phyloP scores from a whole-genome alignment of 2,797 vertebrate species.

The Natrix natrix region DNA sequence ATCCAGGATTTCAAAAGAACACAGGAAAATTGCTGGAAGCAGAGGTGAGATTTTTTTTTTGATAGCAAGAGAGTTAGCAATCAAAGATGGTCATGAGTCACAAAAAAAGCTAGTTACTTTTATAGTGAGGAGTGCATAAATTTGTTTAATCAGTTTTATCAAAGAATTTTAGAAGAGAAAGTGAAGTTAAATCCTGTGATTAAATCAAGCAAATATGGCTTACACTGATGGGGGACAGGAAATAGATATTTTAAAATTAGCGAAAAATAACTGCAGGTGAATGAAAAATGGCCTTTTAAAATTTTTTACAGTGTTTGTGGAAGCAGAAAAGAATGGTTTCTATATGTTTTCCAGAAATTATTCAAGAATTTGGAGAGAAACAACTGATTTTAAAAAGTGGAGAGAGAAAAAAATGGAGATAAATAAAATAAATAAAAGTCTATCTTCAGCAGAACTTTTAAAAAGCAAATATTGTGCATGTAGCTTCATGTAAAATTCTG shows the following conservation, averaged over 20 bases:
- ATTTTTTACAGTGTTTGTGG: neutral
- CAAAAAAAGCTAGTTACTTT: neutral
- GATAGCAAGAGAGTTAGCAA: neutral
- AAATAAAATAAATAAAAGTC: neutral
- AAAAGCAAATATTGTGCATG: neutral
- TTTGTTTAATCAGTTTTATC: neutral
- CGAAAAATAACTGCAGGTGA: neutral
- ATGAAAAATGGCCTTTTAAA: neutral
- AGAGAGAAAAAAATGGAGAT: neutral
- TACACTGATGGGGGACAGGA: neutral
- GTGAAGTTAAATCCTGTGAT: neutral
- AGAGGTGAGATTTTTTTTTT: neutral
- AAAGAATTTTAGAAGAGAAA: neutral
- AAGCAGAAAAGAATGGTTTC: neutral
- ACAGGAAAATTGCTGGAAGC: neutral
- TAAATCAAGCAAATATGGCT: neutral
- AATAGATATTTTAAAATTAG: neutral
- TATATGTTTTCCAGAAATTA: neutral
- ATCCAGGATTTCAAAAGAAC: neutral
- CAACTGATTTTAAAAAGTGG: neutral
- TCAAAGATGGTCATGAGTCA: neutral
- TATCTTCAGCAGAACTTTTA: neutral
- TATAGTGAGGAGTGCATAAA: neutral
- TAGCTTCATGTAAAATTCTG: neutral
- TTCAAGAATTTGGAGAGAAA: neutral